Conservation (phyloP, 2,888 invertebrate species). For the Ochropacha duplaris region DNA sequence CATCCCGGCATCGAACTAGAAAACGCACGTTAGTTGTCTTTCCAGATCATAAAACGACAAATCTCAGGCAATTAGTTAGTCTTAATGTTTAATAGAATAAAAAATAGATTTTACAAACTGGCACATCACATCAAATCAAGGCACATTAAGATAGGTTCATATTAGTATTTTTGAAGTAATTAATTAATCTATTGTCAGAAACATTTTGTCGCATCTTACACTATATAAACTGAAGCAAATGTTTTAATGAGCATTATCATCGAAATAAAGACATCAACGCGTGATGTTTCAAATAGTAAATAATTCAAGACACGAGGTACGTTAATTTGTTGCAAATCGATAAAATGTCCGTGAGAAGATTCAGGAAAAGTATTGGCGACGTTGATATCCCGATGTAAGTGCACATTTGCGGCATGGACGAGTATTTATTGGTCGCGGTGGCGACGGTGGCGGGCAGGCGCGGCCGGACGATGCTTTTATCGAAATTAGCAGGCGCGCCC, state of each 20-base stretch:
- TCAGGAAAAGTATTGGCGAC: not conserved
- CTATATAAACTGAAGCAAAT: too few relatives aligned
- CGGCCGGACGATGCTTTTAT: conserved; percentile 80
- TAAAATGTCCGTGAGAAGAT: not conserved
- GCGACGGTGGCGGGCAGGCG: conserved; percentile 58
- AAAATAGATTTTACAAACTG: too few relatives aligned
- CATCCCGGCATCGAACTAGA: too few relatives aligned
- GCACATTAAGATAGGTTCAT: too few relatives aligned
- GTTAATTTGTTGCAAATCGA: not conserved
- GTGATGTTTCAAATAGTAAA: not conserved
- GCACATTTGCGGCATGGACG: conserved; percentile 28
- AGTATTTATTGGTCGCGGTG: conserved; percentile 59
- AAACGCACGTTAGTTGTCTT: too few relatives aligned
- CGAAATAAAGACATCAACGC: not conserved
- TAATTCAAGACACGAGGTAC: not conserved
- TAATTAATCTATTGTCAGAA: too few relatives aligned
- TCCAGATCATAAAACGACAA: too few relatives aligned
- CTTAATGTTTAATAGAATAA: too few relatives aligned
- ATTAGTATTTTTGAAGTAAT: too few relatives aligned
- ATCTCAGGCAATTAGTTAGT: too few relatives aligned
- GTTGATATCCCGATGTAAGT: conserved; percentile 4
- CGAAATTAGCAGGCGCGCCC: conserved; percentile 80
- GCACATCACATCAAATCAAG: too few relatives aligned
- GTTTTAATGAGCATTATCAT: not conserved
- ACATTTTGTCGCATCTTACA: too few relatives aligned